phyloP scores from a whole-genome alignment of 1,140 invertebrate genomes.

The Camponotus pennsylvanicus region DNA sequence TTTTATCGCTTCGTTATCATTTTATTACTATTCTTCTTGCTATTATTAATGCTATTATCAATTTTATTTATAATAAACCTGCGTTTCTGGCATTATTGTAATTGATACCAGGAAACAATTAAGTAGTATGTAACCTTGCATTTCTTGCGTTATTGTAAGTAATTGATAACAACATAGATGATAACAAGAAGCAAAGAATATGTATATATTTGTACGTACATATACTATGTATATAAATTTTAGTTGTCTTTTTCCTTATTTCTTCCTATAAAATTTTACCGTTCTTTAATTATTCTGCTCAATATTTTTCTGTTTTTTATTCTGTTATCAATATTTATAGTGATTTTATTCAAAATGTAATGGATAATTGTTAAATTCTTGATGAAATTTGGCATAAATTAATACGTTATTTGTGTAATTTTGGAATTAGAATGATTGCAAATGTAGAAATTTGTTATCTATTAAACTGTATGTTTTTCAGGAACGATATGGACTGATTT shows the following conservation, averaged over 20 bases:
- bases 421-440: not conserved
- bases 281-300: not conserved
- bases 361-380: not conserved
- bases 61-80: too few species aligned
- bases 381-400: not conserved
- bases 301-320: too few species aligned
- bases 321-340: not conserved
- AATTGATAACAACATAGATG: too few species aligned
- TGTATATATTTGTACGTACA: too few species aligned
- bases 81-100: too few species aligned
- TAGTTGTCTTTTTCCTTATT: not conserved
- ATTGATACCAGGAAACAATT: too few species aligned
- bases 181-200: too few species aligned
- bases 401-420: not conserved
- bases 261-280: not conserved
- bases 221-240: too few species aligned
- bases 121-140: too few species aligned
- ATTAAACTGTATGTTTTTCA: constrained; percentile 69
- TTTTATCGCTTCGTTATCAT: not conserved
- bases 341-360: not conserved
- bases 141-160: too few species aligned
- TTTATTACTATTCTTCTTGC: not conserved
- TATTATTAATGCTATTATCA: not conserved
- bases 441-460: not conserved
- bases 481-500: constrained; percentile 93